Evolutionary conservation across 2,888 invertebrate genomes (phyloP).

Genomic region (Gymnocheta viridis): DNA sequence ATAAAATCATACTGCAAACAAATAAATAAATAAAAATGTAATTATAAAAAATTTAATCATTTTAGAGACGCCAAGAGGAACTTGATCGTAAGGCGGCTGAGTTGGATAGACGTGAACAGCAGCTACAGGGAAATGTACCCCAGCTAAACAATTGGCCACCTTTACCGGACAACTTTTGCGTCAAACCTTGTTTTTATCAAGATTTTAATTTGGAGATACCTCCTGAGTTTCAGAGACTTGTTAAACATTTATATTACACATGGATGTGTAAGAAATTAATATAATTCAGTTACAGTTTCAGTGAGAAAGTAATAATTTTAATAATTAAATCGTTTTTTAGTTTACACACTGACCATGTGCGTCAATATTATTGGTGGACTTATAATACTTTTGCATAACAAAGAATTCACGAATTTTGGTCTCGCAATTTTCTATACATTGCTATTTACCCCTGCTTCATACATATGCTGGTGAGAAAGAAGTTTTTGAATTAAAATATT

Average conservation of each 20-base stretch:
- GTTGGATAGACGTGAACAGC: constrained; percentile 93
- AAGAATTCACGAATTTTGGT: constrained; percentile 89
- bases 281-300: not conserved
- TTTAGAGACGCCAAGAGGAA: constrained; percentile 92
- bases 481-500: constrained; percentile 2
- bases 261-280: constrained; percentile 95
- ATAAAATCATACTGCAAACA: no score
- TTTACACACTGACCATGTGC: constrained; percentile 92
- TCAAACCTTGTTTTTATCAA: constrained; percentile 99
- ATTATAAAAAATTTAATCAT: not conserved
- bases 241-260: constrained; percentile 95
- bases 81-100: constrained; percentile 95
- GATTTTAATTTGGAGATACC: constrained; percentile 99
- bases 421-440: constrained; percentile 93
- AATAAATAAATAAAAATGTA: not conserved
- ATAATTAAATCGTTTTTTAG: constrained; percentile 83
- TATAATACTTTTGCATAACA: constrained; percentile 86
- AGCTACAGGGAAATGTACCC: constrained; percentile 86
- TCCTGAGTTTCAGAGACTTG: constrained; percentile 97
- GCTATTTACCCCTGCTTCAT: constrained; percentile 97
- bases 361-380: constrained; percentile 94
- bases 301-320: not conserved
- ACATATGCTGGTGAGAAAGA: constrained; percentile 91
- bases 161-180: constrained; percentile 93
- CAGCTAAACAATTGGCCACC: constrained; percentile 99